A percentile compares a stretch with the other conserved stretches of the same genome.
phyloP scores from a whole-genome alignment of 2,888 invertebrate genomes.

The Polydesmus complanatus region DNA sequence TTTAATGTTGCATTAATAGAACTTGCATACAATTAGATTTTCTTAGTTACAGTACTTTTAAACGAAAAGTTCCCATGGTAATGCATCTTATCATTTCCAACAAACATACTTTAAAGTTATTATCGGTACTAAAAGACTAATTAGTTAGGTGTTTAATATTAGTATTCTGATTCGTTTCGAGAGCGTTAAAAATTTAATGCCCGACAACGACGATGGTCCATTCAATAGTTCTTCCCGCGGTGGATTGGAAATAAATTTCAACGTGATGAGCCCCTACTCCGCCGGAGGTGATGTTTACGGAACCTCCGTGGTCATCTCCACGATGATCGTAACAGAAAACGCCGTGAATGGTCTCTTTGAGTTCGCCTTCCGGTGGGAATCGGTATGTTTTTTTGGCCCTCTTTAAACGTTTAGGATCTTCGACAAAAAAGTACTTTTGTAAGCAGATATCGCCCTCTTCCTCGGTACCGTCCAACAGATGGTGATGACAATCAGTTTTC shows the following conservation, averaged over 20 bases:
- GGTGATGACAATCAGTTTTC: neutral
- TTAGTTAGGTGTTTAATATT: no score
- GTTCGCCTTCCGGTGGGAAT: neutral
- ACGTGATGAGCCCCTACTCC: neutral
- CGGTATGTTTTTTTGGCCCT: neutral
- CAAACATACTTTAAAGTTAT: no score
- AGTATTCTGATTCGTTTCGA: no score
- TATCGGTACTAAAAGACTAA: no score
- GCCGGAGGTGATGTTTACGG: neutral
- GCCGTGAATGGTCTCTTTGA: neutral
- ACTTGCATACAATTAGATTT: no score
- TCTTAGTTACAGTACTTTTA: no score
- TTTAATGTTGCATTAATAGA: no score
- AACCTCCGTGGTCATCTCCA: neutral
- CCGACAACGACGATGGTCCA: neutral
- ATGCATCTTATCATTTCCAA: no score
- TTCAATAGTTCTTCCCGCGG: neutral
- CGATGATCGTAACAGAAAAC: neutral
- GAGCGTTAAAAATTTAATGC: no score
- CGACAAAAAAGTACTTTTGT: neutral
- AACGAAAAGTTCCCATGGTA: no score
- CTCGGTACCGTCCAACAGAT: neutral
- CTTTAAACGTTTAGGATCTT: neutral
- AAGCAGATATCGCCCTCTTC: neutral
- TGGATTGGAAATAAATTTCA: neutral